These are phyloP conservation scores for Megastigmus dorsalis DNA, from an alignment of 2,888 invertebrate genomes.

Conservation along the genomic window DNA sequence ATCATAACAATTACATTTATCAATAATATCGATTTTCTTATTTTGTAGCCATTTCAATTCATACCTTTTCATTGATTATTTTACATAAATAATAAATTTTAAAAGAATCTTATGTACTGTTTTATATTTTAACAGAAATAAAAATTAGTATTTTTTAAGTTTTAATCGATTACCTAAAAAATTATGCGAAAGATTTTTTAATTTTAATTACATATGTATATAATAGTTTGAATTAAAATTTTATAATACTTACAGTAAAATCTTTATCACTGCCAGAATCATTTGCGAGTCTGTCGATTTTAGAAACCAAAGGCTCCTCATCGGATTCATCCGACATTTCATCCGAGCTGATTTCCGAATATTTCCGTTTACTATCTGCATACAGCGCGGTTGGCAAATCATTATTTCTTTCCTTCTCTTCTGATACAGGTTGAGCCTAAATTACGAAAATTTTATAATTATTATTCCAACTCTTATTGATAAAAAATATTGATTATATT, in stretches of 20 bases:
- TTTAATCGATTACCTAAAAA: too few relatives aligned
- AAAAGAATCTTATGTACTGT: too few relatives aligned
- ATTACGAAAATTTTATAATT: not conserved
- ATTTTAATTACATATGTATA: too few relatives aligned
- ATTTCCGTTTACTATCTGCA: conserved; percentile 60
- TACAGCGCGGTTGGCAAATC: conserved; percentile 50
- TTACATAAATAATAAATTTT: too few relatives aligned
- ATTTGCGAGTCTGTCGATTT: conserved; percentile 60
- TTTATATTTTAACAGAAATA: too few relatives aligned
- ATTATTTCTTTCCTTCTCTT: conserved; percentile 61
- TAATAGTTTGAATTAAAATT: not conserved
- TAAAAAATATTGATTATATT: too few relatives aligned
- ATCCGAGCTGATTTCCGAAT: conserved; percentile 57
- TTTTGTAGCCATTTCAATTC: too few relatives aligned
- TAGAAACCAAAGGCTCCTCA: conserved; percentile 55
- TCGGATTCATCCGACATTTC: conserved; percentile 55
- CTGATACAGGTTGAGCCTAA: conserved; percentile 30
- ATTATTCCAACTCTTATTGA: too few relatives aligned
- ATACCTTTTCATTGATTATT: too few relatives aligned
- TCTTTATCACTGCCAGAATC: conserved; percentile 58
- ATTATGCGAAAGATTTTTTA: too few relatives aligned
- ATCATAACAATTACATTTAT: conserved; percentile 59
- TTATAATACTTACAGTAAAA: conserved; percentile 60
- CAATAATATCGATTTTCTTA: too few relatives aligned
- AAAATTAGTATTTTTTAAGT: too few relatives aligned